These are phyloP conservation scores for Pycnomerus fuliginosus DNA, from an alignment of 2,888 invertebrate species.

Conservation along the genomic window DNA sequence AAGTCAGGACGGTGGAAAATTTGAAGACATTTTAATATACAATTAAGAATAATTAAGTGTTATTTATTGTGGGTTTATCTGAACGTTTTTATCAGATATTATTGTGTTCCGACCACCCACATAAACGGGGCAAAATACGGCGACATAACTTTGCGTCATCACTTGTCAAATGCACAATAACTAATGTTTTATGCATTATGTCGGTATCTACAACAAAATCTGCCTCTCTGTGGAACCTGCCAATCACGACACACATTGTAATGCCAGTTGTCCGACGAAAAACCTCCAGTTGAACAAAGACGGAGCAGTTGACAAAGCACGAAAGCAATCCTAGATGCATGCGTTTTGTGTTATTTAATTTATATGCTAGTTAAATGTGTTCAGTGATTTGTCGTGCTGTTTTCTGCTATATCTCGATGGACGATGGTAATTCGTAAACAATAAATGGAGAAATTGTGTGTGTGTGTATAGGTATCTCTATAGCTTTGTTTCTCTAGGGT, in stretches of 20 bases:
- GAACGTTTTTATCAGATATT: too few species aligned
- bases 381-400: constrained; percentile 46
- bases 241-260: constrained; percentile 33
- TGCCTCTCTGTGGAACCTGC: constrained; percentile 36
- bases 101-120: constrained; percentile 15
- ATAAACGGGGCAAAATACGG: constrained; percentile 9
- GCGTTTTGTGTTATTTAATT: constrained; percentile 41
- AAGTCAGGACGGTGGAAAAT: too few species aligned
- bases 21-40: constrained; percentile 1
- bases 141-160: constrained; percentile 46
- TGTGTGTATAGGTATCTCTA: too few species aligned
- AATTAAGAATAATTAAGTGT: constrained; percentile 4
- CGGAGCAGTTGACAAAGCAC: background rate
- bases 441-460: constrained; percentile 23
- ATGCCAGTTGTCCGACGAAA: background rate
- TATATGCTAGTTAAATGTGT: constrained; percentile 42
- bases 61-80: too few species aligned
- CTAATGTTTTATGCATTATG: constrained; percentile 46
- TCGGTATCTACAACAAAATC: constrained; percentile 40
- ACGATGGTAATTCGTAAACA: constrained; percentile 17
- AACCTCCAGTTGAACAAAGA: background rate
- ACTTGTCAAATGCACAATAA: constrained; percentile 47
- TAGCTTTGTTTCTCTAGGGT: constrained; percentile 15
- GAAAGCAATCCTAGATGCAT: constrained; percentile 3
- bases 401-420: constrained; percentile 39